phyloP scores from a whole-genome alignment of 2,888 invertebrate genomes.

The Hydraecia micacea region DNA sequence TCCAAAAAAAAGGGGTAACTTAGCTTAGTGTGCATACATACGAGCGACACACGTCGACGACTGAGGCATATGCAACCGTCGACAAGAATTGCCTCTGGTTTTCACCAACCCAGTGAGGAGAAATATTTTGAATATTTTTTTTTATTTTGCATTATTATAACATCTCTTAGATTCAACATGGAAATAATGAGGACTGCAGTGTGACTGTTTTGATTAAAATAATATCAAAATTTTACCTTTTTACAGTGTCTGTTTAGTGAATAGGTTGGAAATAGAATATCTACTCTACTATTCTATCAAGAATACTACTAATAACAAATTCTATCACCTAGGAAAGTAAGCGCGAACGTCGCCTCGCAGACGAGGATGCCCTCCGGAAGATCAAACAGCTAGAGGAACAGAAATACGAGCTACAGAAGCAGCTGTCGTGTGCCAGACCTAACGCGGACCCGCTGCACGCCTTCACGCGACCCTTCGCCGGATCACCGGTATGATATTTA shows the following conservation, averaged over 20 bases:
- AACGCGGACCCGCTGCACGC: constrained; percentile 87
- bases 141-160: neutral
- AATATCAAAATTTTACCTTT: neutral
- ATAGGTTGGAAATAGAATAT: neutral
- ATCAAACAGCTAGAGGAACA: constrained; percentile 98
- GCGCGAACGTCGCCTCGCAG: constrained; percentile 97
- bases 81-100: too few species aligned
- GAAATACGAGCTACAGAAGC: constrained; percentile 97
- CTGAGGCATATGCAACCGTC: too few species aligned
- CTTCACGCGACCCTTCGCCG: constrained; percentile 92
- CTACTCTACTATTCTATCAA: neutral
- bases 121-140: too few species aligned
- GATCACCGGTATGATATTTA: constrained; percentile 89
- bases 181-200: neutral
- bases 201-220: neutral
- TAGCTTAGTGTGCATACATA: too few species aligned
- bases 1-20: too few species aligned
- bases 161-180: neutral
- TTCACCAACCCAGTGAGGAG: neutral
- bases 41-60: too few species aligned
- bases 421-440: constrained; percentile 92
- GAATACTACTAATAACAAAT: neutral
- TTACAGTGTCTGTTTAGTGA: neutral
- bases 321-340: constrained; percentile 93
- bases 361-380: constrained; percentile 98